Base-by-base conservation (phyloP, 1,140 invertebrate species). In the Zelostemma sp. region DNA sequence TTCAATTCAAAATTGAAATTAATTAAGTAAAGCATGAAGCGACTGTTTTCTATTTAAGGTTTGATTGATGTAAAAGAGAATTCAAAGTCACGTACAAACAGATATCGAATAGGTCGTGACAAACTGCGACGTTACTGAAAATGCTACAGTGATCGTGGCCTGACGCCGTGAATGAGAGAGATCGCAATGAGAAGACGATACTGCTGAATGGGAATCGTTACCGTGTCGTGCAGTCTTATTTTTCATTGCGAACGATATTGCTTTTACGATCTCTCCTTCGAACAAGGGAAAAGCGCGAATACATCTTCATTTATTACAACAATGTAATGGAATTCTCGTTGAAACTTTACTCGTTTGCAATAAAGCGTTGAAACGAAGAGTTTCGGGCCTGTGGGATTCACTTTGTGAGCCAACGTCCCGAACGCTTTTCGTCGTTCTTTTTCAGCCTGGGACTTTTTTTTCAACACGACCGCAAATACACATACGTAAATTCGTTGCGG, bases 391-490 rank as follows among this genome's bases (percentile, higher is more conserved):
- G n/a, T n/a, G n/a, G n/a, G n/a, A n/a, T n/a, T n/a, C n/a, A n/a
- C n/a, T n/a, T n/a, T n/a, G n/a, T n/a, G n/a, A n/a, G n/a, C n/a
- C 2, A 38, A 2, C 9, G 35, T 11, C 3, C 14, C 58, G 65
- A 63, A 43, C 28, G 47, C 40, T 61, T 47, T 16, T 31, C 11
- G 50, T 28, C 21, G 45, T 35, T 48, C 28, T 38, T 59, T 31
- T 55, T n/a, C n/a, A n/a, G n/a, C n/a, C 47, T 25, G 21, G 5
- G n/a, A 14, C 31, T 28, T 8, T n/a, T 15, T 49, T n/a, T 54
- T 43, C 3, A 45, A 18, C 56, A 57, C 50, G 60, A 71, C 48
- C 58, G 40, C 49, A 60, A 60, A 51, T 31, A 53, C 40, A 41
- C 35, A 28, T n/a, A 41, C 16, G 43, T 25, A 9, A 54, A 57